phyloP scores from a whole-genome alignment of 2,888 invertebrate genomes.

The Cryptosula pallasiana region DNA sequence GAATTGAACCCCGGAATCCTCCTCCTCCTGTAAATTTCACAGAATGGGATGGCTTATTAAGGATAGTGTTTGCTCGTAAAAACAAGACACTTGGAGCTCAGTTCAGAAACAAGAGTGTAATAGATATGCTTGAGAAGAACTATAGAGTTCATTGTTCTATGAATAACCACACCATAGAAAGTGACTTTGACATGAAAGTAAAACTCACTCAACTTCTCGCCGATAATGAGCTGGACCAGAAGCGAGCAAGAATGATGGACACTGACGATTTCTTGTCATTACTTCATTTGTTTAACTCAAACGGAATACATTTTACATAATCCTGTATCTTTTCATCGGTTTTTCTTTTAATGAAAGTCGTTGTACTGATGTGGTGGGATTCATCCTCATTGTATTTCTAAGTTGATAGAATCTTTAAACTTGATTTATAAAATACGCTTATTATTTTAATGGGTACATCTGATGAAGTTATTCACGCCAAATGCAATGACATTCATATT shows the following conservation, averaged over 20 bases:
- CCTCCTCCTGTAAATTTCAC: constrained; percentile 87
- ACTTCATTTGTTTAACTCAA: constrained; percentile 79
- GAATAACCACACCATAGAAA: constrained; percentile 70
- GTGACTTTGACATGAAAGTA: constrained; percentile 75
- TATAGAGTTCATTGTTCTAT: constrained; percentile 82
- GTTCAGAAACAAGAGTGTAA: constrained; percentile 70
- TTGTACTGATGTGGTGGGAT: too few relatives aligned
- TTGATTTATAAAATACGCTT: too few relatives aligned
- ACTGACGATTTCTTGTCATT: constrained; percentile 89
- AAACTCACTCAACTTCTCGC: constrained; percentile 71
- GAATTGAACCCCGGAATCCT: constrained; percentile 94
- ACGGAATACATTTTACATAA: constrained; percentile 86
- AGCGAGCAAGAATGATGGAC: constrained; percentile 87
- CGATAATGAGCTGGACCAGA: constrained; percentile 65
- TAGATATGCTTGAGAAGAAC: constrained; percentile 82
- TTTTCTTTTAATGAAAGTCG: too few relatives aligned
- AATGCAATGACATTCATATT: too few relatives aligned
- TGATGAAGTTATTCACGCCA: too few relatives aligned
- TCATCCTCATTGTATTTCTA: too few relatives aligned
- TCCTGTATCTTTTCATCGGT: too few relatives aligned
- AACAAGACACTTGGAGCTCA: constrained; percentile 89
- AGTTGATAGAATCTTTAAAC: too few relatives aligned
- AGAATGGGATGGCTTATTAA: constrained; percentile 96
- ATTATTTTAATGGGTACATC: too few relatives aligned
- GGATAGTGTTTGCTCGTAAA: constrained; percentile 90